Conservation (phyloP, 37 sponge, comb jelly and placozoan genomes). For the Hormiphora californensis region DNA sequence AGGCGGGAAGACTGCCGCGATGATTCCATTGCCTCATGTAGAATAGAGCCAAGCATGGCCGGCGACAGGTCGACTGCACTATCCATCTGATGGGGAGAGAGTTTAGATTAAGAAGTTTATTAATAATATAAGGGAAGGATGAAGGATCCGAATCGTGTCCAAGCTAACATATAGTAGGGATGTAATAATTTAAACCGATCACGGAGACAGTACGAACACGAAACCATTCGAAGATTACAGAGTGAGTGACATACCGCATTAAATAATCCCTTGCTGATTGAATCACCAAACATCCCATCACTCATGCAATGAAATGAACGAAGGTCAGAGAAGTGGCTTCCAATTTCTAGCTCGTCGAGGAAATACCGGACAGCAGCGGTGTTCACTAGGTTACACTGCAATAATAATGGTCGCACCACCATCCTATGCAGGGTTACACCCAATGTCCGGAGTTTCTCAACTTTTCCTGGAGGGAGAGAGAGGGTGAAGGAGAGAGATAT, state of each 20-base stretch:
- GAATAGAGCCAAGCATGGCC: slow-evolving; percentile 18
- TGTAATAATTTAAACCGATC: no score
- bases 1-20: background rate
- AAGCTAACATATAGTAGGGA: no score
- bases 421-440: background rate
- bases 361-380: background rate
- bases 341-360: background rate
- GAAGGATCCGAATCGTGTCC: no score
- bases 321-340: background rate
- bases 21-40: slow-evolving; percentile 45
- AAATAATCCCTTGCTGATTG: slow-evolving; percentile 26
- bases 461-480: background rate
- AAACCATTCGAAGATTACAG: no score
- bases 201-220: no score
- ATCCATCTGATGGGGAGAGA: background rate
- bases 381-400: background rate
- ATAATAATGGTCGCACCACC: background rate
- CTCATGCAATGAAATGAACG: slow-evolving; percentile 23
- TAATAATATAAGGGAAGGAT: no score
- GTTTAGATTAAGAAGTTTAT: background rate
- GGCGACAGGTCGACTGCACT: slow-evolving; percentile 24
- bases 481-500: no score
- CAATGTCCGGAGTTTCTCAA: background rate
- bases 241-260: slow-evolving; percentile 11
- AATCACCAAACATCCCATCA: slow-evolving; percentile 52